Base-by-base conservation (phyloP, 2,113 vertebrate genomes). In the Brachyistius frenatus region DNA sequence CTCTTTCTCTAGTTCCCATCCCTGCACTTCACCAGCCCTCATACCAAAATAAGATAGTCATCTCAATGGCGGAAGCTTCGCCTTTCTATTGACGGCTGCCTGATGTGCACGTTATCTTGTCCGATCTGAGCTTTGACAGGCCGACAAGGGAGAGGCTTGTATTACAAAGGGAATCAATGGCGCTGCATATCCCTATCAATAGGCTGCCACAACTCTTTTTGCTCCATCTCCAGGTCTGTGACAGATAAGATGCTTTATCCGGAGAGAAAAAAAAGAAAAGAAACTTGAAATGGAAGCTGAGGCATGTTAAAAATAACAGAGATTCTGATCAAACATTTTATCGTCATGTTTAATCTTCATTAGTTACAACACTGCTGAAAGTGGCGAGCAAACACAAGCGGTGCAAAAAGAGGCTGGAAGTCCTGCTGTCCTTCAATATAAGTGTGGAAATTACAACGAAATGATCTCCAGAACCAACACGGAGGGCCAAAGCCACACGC, bases 141-240 rank as follows among this genome's bases (percentile, higher is more conserved):
- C 73, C 33, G 90, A 94, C 92, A 92, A 91, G 86, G 85, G 79
- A 87, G 88, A 90, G 67, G 81, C 91, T 92, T 93, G 93, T 94
- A 93, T 95, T 94, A 92, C 92, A 93, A 90, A 88, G 67, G 73
- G 83, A 91, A 92, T 94, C 88, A 85, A 94, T 93, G 88, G 83
- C 58, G 49, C 66, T 61, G 5, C 75, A 73, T 87, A 90, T 93
- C 81, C 83, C 90, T 92, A 93, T 92, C 92, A 93, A 91, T 89
- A 88, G 65, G 47, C 84, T 89, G 89, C 86, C 88, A 89, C 88
- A 84, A 83, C 81, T 87, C 88, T 88, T 89, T 88, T 72, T 69
- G 69, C 75, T 88, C 84, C 60, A n/a, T 46, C 67, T 80, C 73
- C 30, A 32, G 30, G 54, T 66, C 68, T 53, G 57, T 73, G 89